A percentile compares a stretch with the other conserved stretches of the same genome.
These are phyloP conservation scores for Paracyprichromis sp. DNA, from an alignment of 2,113 vertebrate species.

Conservation along the genomic window DNA sequence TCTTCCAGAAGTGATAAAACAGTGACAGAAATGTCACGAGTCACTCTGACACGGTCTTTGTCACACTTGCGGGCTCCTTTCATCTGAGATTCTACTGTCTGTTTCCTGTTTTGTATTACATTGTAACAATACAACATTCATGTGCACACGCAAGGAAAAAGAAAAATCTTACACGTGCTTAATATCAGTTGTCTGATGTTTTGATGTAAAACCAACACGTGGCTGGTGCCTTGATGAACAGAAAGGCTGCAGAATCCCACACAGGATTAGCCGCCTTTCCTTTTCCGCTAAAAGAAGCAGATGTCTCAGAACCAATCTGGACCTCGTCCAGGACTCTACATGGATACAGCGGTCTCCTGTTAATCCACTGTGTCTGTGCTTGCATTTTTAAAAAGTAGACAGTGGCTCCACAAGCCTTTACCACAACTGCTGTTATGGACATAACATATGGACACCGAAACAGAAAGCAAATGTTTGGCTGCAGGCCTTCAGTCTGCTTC, in stretches of 20 bases:
- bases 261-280: neutral
- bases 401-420: neutral
- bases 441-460: neutral
- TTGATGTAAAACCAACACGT: neutral
- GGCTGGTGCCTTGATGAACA: neutral
- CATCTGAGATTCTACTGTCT: neutral
- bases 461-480: neutral
- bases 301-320: slow-evolving; percentile 19
- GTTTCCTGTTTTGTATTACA: neutral
- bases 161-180: neutral
- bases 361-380: neutral
- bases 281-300: neutral
- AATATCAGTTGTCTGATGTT: neutral
- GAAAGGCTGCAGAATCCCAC: slow-evolving; percentile 8
- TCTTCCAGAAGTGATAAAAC: neutral
- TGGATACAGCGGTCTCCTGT: neutral
- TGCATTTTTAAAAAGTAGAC: neutral
- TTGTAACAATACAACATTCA: neutral
- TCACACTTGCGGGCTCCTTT: neutral
- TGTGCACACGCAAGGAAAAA: neutral
- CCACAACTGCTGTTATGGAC: neutral
- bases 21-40: neutral
- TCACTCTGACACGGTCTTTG: neutral
- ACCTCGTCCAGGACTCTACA: neutral
- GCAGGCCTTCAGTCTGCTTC: neutral